Evolutionary conservation across 2,888 invertebrate species (phyloP).

Genomic region (Sesia bembeciformis): DNA sequence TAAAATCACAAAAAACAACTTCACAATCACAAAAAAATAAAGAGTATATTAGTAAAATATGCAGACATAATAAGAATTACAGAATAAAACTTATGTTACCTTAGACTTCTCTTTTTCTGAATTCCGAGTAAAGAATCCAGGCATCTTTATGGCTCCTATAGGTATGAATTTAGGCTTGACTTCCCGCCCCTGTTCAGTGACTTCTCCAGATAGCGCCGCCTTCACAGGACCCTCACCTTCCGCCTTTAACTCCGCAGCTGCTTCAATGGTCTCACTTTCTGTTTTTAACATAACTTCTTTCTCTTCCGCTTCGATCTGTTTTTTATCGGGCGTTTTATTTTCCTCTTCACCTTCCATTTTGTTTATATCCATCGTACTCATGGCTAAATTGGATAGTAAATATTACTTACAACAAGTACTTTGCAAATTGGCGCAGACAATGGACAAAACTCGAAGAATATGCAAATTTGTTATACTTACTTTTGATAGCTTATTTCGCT

Average conservation of each 20-base stretch:
- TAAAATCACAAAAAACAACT: too few species aligned
- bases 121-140: slow-evolving; percentile 86
- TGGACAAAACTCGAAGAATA: too few species aligned
- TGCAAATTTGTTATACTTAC: too few species aligned
- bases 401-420: too few species aligned
- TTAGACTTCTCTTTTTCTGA: slow-evolving; percentile 83
- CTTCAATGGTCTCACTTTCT: slow-evolving; percentile 68
- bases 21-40: too few species aligned
- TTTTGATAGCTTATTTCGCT: too few species aligned
- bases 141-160: slow-evolving; percentile 91
- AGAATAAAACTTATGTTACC: slow-evolving; percentile 45
- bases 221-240: slow-evolving; percentile 65
- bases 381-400: slow-evolving; percentile 7
- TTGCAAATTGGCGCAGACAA: too few species aligned
- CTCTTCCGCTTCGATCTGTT: slow-evolving; percentile 79
- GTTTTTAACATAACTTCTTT: slow-evolving; percentile 76
- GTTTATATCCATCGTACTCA: slow-evolving; percentile 54
- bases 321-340: slow-evolving; percentile 74
- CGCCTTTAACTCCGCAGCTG: slow-evolving; percentile 51
- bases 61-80: background rate
- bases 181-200: slow-evolving; percentile 80
- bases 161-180: slow-evolving; percentile 88
- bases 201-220: slow-evolving; percentile 69
- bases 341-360: slow-evolving; percentile 53
- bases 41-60: too few species aligned